Evolutionary conservation across 2,113 vertebrate species (phyloP).

Genomic region (Hyla sarda): DNA sequence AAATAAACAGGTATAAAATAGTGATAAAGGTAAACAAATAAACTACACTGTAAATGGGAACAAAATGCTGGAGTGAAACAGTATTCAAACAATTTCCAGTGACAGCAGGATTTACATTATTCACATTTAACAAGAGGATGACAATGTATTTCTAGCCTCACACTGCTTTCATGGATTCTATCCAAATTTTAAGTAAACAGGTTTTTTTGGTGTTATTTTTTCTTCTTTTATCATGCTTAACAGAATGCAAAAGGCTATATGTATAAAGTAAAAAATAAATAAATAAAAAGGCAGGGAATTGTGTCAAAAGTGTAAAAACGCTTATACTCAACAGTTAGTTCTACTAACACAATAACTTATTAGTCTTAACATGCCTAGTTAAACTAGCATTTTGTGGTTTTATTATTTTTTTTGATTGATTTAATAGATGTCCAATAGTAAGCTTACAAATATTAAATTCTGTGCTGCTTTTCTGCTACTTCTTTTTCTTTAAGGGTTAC

Average conservation of each 20-base stretch:
- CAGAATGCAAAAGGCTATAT: background rate
- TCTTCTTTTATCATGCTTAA: background rate
- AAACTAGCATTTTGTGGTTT: too few relatives aligned
- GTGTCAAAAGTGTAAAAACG: background rate
- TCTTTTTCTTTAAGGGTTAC: too few relatives aligned
- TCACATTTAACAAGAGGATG: slow-evolving; percentile 64
- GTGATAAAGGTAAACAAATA: slow-evolving; percentile 38
- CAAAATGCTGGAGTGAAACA: slow-evolving; percentile 18
- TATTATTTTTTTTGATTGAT: too few relatives aligned
- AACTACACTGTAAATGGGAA: slow-evolving; percentile 25
- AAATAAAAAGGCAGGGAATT: slow-evolving; percentile 13
- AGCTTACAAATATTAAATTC: too few relatives aligned
- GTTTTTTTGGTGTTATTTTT: background rate
- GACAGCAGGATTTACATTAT: slow-evolving; percentile 62
- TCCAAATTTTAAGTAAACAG: slow-evolving; percentile 58
- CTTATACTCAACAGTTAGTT: background rate
- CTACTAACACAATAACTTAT: background rate
- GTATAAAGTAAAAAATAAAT: background rate
- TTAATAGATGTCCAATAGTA: too few relatives aligned
- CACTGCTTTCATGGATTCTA: slow-evolving; percentile 62
- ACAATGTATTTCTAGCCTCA: slow-evolving; percentile 63
- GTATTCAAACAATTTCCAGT: slow-evolving; percentile 51
- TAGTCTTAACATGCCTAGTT: too few relatives aligned
- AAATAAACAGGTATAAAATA: slow-evolving; percentile 42
- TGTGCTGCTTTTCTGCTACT: too few relatives aligned